Evolutionary conservation across 2,797 vertebrate genomes (phyloP), one percentile per base, ranked within the genome.

Genomic region (Chelon labrosus): DNA sequence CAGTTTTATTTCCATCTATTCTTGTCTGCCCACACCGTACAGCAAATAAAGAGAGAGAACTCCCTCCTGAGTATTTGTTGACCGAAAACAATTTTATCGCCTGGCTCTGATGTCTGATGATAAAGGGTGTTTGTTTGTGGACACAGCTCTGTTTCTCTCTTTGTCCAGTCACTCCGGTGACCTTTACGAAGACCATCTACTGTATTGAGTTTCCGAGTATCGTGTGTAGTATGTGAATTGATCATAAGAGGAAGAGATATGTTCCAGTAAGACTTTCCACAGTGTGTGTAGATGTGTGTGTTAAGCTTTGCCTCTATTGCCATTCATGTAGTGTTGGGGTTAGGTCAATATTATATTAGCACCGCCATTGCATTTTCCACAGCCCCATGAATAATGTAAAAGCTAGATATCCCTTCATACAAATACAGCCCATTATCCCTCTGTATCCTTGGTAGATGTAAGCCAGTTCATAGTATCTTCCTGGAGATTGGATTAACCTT

Each of bases 301-400:
- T 69, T 78, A 70, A 83, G 65, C 46, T 80, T 65, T 79, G 71
- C 73, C 83, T 89, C 77, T 87, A 84, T 91, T 91, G 89, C 90
- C 90, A 91, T 92, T 90, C 82, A 75, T 87, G 88, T 86, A 82
- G 84, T 90, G 91, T 90, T 88, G 80, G 78, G 89, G 87, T 91
- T 89, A 89, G 91, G 91, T 94, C 92, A 94, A 89, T 92, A 92
- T 92, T 91, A 92, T 92, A 93, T 94, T 93, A 92, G 90, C 91
- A 85, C 88, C 70, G 80, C 91, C 92, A 91, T 92, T 74, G 88
- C 88, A 81, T 92, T 94, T 93, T 91, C 90, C 91, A 88, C 76
- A 84, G 74, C 77, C 20, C 65, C 71, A 94, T 94, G 90, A 93
- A 93, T 94, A 93, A 94, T 94, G 92, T 88, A 94, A 84, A 89